Percentiles rank a stretch among this genome's conserved stretches.
These are phyloP conservation scores for Halisarca cf. caerulea DNA, from an alignment of 37 sponge, comb jelly and placozoan species.

Conservation along the genomic window DNA sequence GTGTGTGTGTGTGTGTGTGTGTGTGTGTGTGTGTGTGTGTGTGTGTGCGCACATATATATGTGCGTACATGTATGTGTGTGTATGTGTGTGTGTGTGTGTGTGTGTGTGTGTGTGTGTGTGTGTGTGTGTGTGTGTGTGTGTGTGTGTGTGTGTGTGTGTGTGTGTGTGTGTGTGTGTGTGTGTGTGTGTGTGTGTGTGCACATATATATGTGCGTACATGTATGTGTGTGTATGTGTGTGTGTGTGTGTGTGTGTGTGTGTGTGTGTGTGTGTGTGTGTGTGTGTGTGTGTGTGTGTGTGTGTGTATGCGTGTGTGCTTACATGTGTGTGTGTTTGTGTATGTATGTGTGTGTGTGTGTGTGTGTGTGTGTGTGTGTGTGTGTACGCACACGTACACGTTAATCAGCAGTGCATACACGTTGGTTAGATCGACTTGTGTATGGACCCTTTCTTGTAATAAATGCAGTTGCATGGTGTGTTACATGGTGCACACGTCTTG, in stretches of 20 bases:
- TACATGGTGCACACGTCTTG: too few species aligned
- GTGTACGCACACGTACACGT: too few species aligned
- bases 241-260: conserved; percentile 12
- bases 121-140: conserved; percentile 24
- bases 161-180: conserved; percentile 24
- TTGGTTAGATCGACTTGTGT: too few species aligned
- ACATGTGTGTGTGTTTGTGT: not conserved
- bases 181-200: conserved; percentile 15
- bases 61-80: not conserved
- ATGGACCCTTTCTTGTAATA: too few species aligned
- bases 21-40: not conserved
- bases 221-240: not conserved
- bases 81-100: too few species aligned
- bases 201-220: not conserved
- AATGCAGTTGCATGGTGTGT: too few species aligned
- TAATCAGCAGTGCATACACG: too few species aligned
- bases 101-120: conserved; percentile 8
- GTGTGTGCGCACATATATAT: not conserved
- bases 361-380: not conserved
- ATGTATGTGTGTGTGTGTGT: not conserved
- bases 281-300: not conserved
- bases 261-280: not conserved
- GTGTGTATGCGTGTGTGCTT: not conserved
- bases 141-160: conserved; percentile 8
- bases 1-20: not conserved